phyloP scores from a whole-genome alignment of 2,797 vertebrate genomes.

The Nannoperca obscura region DNA sequence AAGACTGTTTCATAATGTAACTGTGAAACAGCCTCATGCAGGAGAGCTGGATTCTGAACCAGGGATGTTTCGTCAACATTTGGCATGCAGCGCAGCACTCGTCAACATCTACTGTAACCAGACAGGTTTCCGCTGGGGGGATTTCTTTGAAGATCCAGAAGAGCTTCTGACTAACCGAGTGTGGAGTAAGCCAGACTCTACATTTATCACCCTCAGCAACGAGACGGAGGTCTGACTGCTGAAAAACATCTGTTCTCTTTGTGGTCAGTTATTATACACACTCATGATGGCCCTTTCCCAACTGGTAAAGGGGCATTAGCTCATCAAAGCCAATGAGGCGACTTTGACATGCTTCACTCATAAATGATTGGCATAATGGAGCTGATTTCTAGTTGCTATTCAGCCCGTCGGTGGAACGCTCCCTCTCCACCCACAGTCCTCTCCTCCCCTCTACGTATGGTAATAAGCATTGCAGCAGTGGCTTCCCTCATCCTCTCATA shows the following conservation, averaged over 20 bases:
- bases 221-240: conserved; percentile 6
- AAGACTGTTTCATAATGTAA: not conserved
- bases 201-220: conserved; percentile 16
- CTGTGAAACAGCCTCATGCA: not conserved
- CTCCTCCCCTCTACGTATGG: conserved; percentile 58
- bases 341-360: conserved; percentile 53
- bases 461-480: conserved; percentile 77
- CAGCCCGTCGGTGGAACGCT: conserved; percentile 61
- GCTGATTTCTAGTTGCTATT: conserved; percentile 71
- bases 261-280: conserved; percentile 14
- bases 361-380: conserved; percentile 63
- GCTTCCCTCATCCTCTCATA: conserved; percentile 61
- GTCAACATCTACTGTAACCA: conserved; percentile 18
- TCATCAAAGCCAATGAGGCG: conserved; percentile 33
- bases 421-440: conserved; percentile 63
- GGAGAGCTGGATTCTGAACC: conserved; percentile 14
- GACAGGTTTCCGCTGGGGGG: not conserved
- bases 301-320: conserved; percentile 41
- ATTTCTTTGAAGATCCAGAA: conserved; percentile 11
- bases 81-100: conserved; percentile 22
- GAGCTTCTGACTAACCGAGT: conserved; percentile 6
- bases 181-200: not conserved
- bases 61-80: conserved; percentile 16
- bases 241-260: conserved; percentile 27
- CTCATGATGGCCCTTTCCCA: not conserved